Conservation (phyloP, 2,797 vertebrate genomes). For the Sciurus carolinensis region DNA sequence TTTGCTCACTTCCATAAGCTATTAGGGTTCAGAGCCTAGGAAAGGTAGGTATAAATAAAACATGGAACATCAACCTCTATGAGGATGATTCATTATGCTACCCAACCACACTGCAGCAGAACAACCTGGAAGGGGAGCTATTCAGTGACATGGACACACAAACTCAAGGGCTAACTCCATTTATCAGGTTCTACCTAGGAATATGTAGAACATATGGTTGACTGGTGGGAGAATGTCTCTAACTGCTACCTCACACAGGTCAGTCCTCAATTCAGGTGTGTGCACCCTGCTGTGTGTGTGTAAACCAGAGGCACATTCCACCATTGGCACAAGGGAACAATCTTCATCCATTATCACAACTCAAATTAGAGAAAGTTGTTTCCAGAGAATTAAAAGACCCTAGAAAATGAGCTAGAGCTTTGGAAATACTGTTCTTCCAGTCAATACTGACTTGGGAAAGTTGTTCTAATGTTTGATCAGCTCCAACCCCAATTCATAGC, state of each 20-base stretch:
- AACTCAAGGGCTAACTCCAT: background rate
- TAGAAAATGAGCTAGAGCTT: background rate
- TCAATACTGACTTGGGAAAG: background rate
- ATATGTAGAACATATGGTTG: background rate
- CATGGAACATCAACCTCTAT: background rate
- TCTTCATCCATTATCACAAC: background rate
- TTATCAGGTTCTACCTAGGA: background rate
- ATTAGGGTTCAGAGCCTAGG: background rate
- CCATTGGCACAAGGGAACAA: background rate
- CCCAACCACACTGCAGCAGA: background rate
- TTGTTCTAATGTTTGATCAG: background rate
- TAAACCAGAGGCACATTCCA: background rate
- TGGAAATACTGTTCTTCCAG: background rate
- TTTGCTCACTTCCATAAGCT: background rate
- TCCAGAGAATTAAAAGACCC: slow-evolving; percentile 23
- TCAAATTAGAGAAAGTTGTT: background rate
- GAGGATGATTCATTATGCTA: background rate
- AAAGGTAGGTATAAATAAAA: background rate
- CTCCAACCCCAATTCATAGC: slow-evolving; percentile 36
- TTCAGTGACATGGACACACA: background rate
- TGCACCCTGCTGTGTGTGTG: background rate
- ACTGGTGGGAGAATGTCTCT: background rate
- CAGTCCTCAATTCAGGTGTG: background rate
- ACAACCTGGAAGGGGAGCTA: background rate
- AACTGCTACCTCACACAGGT: background rate